These are phyloP conservation scores for Pygoscelis antarcticus DNA, from an alignment of 2,113 vertebrate genomes.

Conservation along the genomic window DNA sequence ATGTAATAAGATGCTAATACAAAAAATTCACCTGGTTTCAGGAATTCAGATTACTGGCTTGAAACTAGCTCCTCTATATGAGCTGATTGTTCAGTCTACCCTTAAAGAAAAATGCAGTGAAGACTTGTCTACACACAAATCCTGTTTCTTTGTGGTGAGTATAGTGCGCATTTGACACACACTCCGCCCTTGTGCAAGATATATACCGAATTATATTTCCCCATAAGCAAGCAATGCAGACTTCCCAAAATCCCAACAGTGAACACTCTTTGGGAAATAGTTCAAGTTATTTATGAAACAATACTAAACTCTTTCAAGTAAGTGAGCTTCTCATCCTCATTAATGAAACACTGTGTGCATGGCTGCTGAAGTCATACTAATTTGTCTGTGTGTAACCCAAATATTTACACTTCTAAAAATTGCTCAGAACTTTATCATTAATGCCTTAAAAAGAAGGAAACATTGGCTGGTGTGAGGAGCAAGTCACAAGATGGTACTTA, in stretches of 20 bases:
- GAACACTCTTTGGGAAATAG: not conserved
- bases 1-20: not conserved
- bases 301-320: not conserved
- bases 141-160: constrained; percentile 62
- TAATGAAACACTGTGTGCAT: not conserved
- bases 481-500: not conserved
- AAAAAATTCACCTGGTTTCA: constrained; percentile 13
- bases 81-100: constrained; percentile 46
- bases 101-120: constrained; percentile 4
- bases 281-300: not conserved
- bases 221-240: not conserved
- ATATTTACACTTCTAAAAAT: not conserved
- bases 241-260: not conserved
- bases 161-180: not conserved
- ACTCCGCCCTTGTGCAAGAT: not conserved
- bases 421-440: not conserved
- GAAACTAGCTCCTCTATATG: constrained; percentile 16
- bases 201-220: not conserved
- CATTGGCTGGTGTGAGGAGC: not conserved
- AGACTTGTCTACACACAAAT: not conserved
- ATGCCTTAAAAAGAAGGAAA: not conserved
- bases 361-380: not conserved
- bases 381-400: not conserved
- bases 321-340: not conserved
- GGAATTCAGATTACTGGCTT: constrained; percentile 53